phyloP scores from a whole-genome alignment of 2,113 vertebrate genomes.

The Equus quagga region DNA sequence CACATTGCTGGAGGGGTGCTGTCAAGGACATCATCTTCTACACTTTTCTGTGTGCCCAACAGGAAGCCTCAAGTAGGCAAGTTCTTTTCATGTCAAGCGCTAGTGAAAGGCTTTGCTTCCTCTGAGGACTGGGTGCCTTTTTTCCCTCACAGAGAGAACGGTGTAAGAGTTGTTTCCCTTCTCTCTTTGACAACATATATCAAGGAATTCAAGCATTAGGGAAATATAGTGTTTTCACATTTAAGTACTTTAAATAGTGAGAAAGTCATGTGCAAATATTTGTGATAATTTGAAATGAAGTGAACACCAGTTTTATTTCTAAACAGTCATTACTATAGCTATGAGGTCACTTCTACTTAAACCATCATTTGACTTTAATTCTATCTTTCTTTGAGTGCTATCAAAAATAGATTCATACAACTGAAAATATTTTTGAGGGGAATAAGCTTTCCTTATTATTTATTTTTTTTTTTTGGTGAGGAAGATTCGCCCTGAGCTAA shows the following conservation, averaged over 20 bases:
- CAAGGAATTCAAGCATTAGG: not conserved
- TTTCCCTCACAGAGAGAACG: not conserved
- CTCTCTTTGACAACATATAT: not conserved
- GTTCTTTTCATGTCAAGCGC: too few relatives aligned
- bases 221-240: not conserved
- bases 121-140: not conserved
- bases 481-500: too few relatives aligned
- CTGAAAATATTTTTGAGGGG: not conserved
- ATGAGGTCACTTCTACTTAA: not conserved
- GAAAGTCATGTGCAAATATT: not conserved
- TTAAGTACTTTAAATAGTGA: not conserved
- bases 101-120: not conserved
- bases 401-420: not conserved
- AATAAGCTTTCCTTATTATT: not conserved
- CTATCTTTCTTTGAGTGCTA: not conserved
- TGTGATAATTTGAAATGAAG: not conserved
- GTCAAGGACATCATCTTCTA: not conserved
- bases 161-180: not conserved
- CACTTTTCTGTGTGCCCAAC: accelerated
- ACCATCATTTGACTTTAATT: conserved; percentile 3
- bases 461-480: not conserved
- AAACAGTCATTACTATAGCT: not conserved
- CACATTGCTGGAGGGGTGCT: accelerated
- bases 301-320: not conserved
- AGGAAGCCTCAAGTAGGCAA: too few relatives aligned